Percentiles rank a stretch among this genome's conserved stretches.
Evolutionary conservation across 1,140 invertebrate species (phyloP).

Genomic region (Brachystomella parvula): DNA sequence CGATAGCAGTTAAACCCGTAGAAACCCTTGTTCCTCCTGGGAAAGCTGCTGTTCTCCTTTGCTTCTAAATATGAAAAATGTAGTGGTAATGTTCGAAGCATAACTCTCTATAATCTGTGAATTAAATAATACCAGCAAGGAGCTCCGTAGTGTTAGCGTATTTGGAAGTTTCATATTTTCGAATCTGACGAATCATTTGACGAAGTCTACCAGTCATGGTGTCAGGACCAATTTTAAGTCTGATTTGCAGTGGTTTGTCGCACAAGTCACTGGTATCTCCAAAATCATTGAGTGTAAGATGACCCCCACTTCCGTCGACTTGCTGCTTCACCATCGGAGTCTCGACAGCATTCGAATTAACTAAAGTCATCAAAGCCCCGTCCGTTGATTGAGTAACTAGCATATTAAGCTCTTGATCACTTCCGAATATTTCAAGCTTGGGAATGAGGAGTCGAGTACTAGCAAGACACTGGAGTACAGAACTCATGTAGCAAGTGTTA

Average conservation of each 20-base stretch:
- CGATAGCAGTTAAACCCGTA: slow-evolving; percentile 42
- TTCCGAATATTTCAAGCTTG: slow-evolving; percentile 27
- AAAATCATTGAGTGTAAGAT: background rate
- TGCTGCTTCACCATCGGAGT: background rate
- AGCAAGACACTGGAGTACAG: slow-evolving; percentile 48
- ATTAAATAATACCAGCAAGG: too few relatives aligned
- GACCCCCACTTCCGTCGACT: background rate
- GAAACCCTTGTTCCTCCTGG: slow-evolving; percentile 57
- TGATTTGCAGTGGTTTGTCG: slow-evolving; percentile 20
- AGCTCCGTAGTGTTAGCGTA: too few relatives aligned
- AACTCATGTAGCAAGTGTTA: slow-evolving; percentile 60
- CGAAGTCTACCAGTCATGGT: slow-evolving; percentile 31
- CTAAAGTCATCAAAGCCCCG: slow-evolving; percentile 16
- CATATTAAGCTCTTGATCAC: slow-evolving; percentile 21
- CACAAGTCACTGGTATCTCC: background rate
- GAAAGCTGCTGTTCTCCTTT: too few relatives aligned
- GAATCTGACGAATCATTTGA: background rate
- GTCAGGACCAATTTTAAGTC: slow-evolving; percentile 25
- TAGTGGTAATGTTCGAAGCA: too few relatives aligned
- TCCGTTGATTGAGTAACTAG: slow-evolving; percentile 4
- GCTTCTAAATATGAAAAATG: too few relatives aligned
- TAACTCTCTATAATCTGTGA: too few relatives aligned
- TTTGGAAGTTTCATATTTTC: background rate
- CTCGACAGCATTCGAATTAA: background rate
- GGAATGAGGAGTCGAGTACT: slow-evolving; percentile 23